Evolutionary conservation across 2,797 vertebrate species (phyloP).

Genomic region (Gymnocypris eckloni): DNA sequence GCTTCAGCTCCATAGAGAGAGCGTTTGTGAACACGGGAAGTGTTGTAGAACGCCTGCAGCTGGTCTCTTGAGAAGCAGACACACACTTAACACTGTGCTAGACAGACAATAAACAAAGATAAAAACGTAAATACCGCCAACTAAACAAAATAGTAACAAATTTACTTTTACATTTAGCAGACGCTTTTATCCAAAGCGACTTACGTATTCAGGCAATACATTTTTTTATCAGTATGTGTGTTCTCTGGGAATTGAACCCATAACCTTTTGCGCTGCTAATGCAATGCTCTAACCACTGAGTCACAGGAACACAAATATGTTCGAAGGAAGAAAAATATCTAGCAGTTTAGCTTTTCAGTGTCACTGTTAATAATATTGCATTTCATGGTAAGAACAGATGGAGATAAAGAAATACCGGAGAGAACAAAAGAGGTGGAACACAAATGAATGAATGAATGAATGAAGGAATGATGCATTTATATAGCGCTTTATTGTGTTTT

Average conservation of each 20-base stretch:
- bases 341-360: slow-evolving; percentile 19
- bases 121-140: not conserved
- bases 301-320: not conserved
- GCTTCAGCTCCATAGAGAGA: slow-evolving; percentile 6
- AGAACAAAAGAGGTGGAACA: not conserved
- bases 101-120: slow-evolving; percentile 48
- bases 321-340: not conserved
- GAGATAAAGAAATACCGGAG: not conserved
- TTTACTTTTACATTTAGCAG: no score
- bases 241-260: no score
- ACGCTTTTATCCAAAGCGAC: no score
- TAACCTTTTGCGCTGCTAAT: no score
- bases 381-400: not conserved
- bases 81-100: slow-evolving; percentile 25
- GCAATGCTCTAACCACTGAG: no score
- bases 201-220: no score
- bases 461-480: no score
- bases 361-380: not conserved
- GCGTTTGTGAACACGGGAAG: slow-evolving; percentile 13
- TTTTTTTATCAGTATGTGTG: no score
- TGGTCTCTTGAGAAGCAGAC: slow-evolving; percentile 18
- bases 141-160: not conserved
- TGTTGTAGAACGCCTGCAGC: slow-evolving; percentile 28
- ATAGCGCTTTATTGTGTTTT: no score
- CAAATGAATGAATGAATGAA: not conserved